Evolutionary conservation across 2,113 vertebrate species (phyloP), one percentile per base, ranked within the genome.

Genomic region (Athene cunicularia): DNA sequence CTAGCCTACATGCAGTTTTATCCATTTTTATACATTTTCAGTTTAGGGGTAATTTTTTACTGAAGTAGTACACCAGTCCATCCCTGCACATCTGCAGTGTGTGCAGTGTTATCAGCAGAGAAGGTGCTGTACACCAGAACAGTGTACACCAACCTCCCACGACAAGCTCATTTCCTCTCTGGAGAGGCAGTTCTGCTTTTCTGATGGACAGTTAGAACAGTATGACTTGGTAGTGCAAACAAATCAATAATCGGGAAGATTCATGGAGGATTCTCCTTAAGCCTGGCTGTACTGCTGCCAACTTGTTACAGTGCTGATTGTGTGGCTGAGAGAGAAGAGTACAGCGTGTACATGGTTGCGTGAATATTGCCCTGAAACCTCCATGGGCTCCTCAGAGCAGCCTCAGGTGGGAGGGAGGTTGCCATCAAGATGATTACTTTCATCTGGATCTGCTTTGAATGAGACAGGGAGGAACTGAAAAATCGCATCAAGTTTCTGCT

Each of bases 241-340:
- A 39, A 45, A 39, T 45, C 32, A 56, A 20, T 39, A n/a, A 70
- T 35, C 1, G 2, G 43, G 24, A 74, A 39, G 1, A 24, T 79
- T 45, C 37, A 12, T 17, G 24, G 14, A 43, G 39, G 15, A 26
- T 8, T 77, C n/a, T 87, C 30, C 47, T 82, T 52, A 35, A 73
- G 32, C 47, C 39, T 55, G 26, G 27, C 30, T 2, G 0, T 17
- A 18, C 12, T 83, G 45, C 53, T 67, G 39, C 19, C 37, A 15
- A 37, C 52, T 55, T 66, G 43, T 89, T 13, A 21, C 32, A 17
- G 41, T 6, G 53, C 41, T 23, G 35, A 27, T 37, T 8, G 24
- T 28, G 22, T 2, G 0, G 39, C n/a, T 28, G 45, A 35, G 77
- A 74, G 8, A 53, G 52, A 33, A 14, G 24, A 1, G 0, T 41